These are phyloP conservation scores for Cryptus viduatorius DNA, from an alignment of 2,888 invertebrate genomes.

Conservation along the genomic window DNA sequence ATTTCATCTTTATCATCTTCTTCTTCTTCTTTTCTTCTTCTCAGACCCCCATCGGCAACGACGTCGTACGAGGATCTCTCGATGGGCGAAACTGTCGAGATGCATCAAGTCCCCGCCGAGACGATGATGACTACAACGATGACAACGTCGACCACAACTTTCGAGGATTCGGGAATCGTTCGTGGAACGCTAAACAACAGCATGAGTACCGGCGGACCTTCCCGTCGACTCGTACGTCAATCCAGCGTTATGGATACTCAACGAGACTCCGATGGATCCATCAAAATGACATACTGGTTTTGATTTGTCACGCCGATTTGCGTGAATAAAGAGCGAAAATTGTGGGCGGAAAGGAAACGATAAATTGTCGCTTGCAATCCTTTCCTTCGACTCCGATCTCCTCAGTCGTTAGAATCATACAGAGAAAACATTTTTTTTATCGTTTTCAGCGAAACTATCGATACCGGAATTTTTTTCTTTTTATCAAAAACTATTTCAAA, in stretches of 20 bases:
- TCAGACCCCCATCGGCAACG: conserved; percentile 86
- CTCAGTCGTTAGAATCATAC: not conserved
- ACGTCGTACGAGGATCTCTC: conserved; percentile 92
- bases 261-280: conserved; percentile 91
- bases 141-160: conserved; percentile 44
- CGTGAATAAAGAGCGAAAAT: conserved; percentile 50
- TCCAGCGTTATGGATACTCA: conserved; percentile 94
- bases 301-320: conserved; percentile 81
- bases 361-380: conserved; percentile 21
- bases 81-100: conserved; percentile 85
- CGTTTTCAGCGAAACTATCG: not conserved
- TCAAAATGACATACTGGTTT: conserved; percentile 96
- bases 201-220: conserved; percentile 40
- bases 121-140: conserved; percentile 4
- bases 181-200: conserved; percentile 47
- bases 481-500: not conserved
- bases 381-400: conserved; percentile 21
- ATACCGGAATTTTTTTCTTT: not conserved
- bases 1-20: conserved; percentile 3
- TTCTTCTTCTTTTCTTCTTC: conserved; percentile 65
- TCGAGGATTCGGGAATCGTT: conserved; percentile 52
- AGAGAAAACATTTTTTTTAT: not conserved
- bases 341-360: conserved; percentile 12
- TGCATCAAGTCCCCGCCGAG: conserved; percentile 76
- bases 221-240: conserved; percentile 90